Evolutionary conservation across 2,797 vertebrate species (phyloP), one percentile per base, ranked within the genome.

Genomic region (Schizothorax lantsangensis): DNA sequence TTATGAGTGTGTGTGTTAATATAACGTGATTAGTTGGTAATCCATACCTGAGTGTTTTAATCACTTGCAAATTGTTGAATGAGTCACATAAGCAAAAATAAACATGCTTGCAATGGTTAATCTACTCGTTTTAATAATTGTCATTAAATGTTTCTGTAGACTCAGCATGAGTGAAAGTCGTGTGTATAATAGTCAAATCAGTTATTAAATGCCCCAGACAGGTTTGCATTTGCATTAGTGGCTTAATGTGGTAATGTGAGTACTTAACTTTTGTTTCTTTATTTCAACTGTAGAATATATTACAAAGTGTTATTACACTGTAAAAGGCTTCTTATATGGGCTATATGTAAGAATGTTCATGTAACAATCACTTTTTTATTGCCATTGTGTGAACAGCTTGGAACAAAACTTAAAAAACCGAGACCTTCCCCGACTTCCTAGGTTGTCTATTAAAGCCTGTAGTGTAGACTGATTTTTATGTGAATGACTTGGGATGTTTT

Each of bases 1-100:
- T 8, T 54, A 8, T 54, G 52, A 3, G 52, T 54, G 52, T 54
- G 52, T 21, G 52, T 57, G 19, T 9, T 30, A 30, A 30, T 64
- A 30, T 64, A 14, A 64, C 6, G 5, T 0, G 26, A 64, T 30
- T 30, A 6, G 33, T 69, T 38, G 3, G 17, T 36, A 19, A 38
- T 69, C 33, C 17, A 69, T n/a, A 45, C 38, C 5, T n/a, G 1
- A n/a, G 71, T 26, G 38, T 45, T 45, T 45, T 26, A 45, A 45
- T 49, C 45, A 30, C 4, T 49, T 74, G 1, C 4, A 6, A 74
- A 49, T 74, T 47, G 43, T 17, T 74, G 14, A 12, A 72, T 72
- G 69, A 72, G 23, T 73, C 71, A 73, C 40, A 68, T 17, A 26
- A 45, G 23, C 40, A 47, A 73, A 73, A 49, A 49, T 74, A 74